Conservation (phyloP, 2,888 invertebrate genomes). For the Aleiodes alternator region DNA sequence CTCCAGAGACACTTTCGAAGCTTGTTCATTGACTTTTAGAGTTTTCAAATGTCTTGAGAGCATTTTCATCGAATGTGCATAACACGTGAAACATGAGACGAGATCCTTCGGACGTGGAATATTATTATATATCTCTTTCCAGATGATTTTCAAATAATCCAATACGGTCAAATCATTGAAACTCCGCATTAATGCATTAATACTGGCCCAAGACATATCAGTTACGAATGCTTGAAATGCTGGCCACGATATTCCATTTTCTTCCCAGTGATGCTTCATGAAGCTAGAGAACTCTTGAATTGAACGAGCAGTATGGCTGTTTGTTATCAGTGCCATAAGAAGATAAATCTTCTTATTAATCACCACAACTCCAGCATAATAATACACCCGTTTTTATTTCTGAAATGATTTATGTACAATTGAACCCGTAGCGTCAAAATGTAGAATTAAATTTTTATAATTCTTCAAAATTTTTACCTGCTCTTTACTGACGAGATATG, state of each 20-base stretch:
- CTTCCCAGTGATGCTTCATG: constrained; percentile 31
- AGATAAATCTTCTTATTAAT: constrained; percentile 28
- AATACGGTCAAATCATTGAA: constrained; percentile 41
- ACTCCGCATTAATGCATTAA: constrained; percentile 38
- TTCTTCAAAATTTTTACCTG: constrained; percentile 35
- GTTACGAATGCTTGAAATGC: constrained; percentile 37
- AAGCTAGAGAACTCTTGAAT: constrained; percentile 30
- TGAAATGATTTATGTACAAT: constrained; percentile 36
- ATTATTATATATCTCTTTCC: background rate
- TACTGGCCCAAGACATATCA: constrained; percentile 48
- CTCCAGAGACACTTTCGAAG: constrained; percentile 20
- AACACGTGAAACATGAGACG: background rate
- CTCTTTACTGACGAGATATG: constrained; percentile 34
- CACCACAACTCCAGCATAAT: constrained; percentile 39
- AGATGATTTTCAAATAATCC: constrained; percentile 39
- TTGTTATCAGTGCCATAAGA: constrained; percentile 41
- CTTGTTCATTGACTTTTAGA: background rate
- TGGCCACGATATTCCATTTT: constrained; percentile 41
- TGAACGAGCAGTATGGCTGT: constrained; percentile 32
- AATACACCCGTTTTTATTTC: constrained; percentile 38
- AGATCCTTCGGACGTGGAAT: background rate
- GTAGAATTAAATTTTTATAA: constrained; percentile 23
- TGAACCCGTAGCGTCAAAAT: constrained; percentile 40
- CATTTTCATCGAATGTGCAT: constrained; percentile 48
- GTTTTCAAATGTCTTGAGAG: constrained; percentile 18